Conservation (phyloP, 2,797 vertebrate genomes). For the Valencia hispanica region DNA sequence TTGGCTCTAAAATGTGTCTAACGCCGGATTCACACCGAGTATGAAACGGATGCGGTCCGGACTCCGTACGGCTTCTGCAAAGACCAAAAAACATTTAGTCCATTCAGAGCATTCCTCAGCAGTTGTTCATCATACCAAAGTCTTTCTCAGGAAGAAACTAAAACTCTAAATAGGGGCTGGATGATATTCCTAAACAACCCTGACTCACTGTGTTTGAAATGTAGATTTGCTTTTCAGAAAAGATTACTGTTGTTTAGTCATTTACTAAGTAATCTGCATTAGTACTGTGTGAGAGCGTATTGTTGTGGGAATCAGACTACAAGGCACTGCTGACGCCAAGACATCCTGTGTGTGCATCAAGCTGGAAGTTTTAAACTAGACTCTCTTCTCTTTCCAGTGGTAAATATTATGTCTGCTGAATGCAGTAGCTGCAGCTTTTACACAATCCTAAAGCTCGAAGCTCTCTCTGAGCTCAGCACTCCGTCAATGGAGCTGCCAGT, state of each 20-base stretch:
- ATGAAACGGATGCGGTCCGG: too few relatives aligned
- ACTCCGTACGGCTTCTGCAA: too few relatives aligned
- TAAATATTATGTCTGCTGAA: conserved; percentile 75
- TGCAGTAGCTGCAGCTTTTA: conserved; percentile 58
- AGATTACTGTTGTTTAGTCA: conserved; percentile 21
- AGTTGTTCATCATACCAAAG: conserved; percentile 36
- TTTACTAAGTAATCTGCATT: conserved; percentile 19
- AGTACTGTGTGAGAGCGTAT: conserved; percentile 29
- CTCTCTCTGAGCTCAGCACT: conserved; percentile 48
- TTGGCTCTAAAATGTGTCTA: conserved; percentile 43
- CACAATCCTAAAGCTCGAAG: conserved; percentile 43
- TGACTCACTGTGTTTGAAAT: conserved; percentile 14
- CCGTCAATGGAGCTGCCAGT: conserved; percentile 62
- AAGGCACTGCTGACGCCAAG: conserved; percentile 37
- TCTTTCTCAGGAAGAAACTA: conserved; percentile 42
- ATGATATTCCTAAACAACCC: conserved; percentile 14
- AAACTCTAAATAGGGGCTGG: conserved; percentile 30
- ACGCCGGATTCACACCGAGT: too few relatives aligned
- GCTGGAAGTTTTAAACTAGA: conserved; percentile 51
- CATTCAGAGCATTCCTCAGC: conserved; percentile 61
- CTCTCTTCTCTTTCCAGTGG: conserved; percentile 44
- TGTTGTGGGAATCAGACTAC: conserved; percentile 53
- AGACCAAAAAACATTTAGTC: too few relatives aligned
- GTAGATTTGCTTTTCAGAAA: conserved; percentile 15
- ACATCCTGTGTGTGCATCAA: conserved; percentile 63